Conservation (phyloP, 2,113 vertebrate genomes). For the Thamnaconus septentrionalis region DNA sequence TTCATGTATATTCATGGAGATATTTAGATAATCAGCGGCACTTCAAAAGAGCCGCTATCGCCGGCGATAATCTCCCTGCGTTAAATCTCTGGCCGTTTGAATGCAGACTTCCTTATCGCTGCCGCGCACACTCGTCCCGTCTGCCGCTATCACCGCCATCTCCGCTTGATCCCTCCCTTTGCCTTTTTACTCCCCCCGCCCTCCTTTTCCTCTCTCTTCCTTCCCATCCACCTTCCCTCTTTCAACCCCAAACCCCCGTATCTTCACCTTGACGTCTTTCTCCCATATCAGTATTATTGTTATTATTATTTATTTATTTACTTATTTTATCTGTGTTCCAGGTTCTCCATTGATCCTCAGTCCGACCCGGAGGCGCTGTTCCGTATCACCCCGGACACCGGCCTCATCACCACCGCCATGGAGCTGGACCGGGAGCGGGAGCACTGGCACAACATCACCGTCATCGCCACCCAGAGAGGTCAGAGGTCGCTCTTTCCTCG, state of each 20-base stretch:
- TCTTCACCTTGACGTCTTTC: not conserved
- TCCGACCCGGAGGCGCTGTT: constrained; percentile 86
- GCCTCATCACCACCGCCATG: constrained; percentile 82
- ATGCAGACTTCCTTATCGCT: constrained; percentile 58
- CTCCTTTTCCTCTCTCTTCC: constrained; percentile 8
- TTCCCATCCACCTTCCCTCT: constrained; percentile 3
- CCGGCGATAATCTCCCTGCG: constrained; percentile 63
- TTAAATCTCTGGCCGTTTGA: constrained; percentile 70
- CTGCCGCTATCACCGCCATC: constrained; percentile 37
- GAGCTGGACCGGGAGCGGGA: constrained; percentile 85
- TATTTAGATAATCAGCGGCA: constrained; percentile 66
- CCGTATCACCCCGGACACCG: constrained; percentile 83
- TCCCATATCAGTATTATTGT: no score
- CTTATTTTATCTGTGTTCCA: constrained; percentile 42
- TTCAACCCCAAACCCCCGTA: not conserved
- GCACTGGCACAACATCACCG: constrained; percentile 87
- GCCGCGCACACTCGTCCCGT: constrained; percentile 54
- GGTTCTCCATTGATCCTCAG: constrained; percentile 87
- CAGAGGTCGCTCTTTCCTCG: constrained; percentile 51
- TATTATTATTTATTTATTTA: no score
- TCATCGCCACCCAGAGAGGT: constrained; percentile 88
- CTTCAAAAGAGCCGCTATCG: constrained; percentile 70
- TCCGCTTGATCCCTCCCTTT: constrained; percentile 19
- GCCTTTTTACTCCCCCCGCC: constrained; percentile 18
- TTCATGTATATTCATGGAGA: constrained; percentile 51